Evolutionary conservation across 2,888 invertebrate species (phyloP), one percentile per base, ranked within the genome.

Genomic region (Sepioteuthis lessoniana): DNA sequence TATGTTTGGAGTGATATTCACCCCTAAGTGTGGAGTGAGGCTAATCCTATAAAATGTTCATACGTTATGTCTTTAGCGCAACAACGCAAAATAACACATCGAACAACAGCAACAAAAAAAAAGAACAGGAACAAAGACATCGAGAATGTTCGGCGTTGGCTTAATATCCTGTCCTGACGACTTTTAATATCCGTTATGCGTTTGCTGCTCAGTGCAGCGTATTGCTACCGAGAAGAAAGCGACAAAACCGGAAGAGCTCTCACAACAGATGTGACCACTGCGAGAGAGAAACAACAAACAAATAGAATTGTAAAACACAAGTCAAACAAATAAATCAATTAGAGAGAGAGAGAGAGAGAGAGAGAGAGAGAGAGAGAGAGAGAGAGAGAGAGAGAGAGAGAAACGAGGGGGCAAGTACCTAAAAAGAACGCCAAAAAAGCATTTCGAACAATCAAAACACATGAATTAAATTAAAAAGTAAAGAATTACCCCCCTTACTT

Each of bases 161-260:
- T 76, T 76, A 76, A 76, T 76, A 76, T 76, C 76, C 76, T 76
- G 76, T 76, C 76, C n/a, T 76, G 76, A 35, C 76, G 76, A n/a
- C 76, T 76, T 76, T 76, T 76, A 76, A 76, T 76, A 76, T 76
- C 76, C 76, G 76, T 35, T 76, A 76, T 76, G 35, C n/a, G 76
- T 76, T n/a, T 35, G 76, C 25, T 76, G 76, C 76, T 35, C 76
- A 76, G n/a, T 76, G 76, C 76, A 76, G 76, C n/a, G 76, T 76
- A n/a, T 13, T 10, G n/a, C n/a, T 35, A 76, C 76, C 76, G 76
- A 76, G 76, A 76, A 76, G 35, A 76, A 76, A 76, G 76, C 16
- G 76, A n/a, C 76, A 35, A 76, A n/a, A 76, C 76, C 76, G 76
- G 76, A 76, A 76, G n/a, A n/a, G n/a, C n/a, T 76, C n/a, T n/a